These are phyloP conservation scores for Acleris holmiana DNA, from an alignment of 2,888 invertebrate genomes.

Conservation along the genomic window DNA sequence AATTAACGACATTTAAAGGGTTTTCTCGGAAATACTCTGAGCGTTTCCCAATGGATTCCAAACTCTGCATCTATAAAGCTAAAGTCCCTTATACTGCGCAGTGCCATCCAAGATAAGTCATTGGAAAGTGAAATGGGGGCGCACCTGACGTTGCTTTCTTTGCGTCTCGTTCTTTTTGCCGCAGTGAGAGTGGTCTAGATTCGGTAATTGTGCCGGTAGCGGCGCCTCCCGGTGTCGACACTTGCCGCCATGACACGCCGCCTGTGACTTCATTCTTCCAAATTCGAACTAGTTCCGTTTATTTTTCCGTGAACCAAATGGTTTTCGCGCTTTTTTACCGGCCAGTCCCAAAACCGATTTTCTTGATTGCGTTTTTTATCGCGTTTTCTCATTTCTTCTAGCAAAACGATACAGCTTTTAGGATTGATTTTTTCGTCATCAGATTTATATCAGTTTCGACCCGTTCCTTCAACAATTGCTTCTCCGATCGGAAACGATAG, in stretches of 20 bases:
- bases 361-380: slow-evolving; percentile 20
- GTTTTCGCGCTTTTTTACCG: slow-evolving; percentile 9
- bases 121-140: slow-evolving; percentile 83
- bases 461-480: slow-evolving; percentile 34
- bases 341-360: slow-evolving; percentile 21
- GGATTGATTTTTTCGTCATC: slow-evolving; percentile 25
- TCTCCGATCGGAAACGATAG: slow-evolving; percentile 29
- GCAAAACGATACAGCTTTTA: slow-evolving; percentile 29
- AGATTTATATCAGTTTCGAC: slow-evolving; percentile 33
- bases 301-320: slow-evolving; percentile 21
- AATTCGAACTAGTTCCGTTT: slow-evolving; percentile 12
- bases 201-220: slow-evolving; percentile 79
- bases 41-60: slow-evolving; percentile 40
- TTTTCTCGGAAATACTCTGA: slow-evolving; percentile 71
- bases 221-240: slow-evolving; percentile 59
- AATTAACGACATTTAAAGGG: slow-evolving; percentile 78
- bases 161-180: slow-evolving; percentile 79
- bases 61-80: slow-evolving; percentile 46
- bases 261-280: slow-evolving; percentile 31
- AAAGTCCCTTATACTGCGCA: slow-evolving; percentile 57
- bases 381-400: slow-evolving; percentile 16
- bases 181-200: slow-evolving; percentile 84
- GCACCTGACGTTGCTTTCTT: slow-evolving; percentile 83
- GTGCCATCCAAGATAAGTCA: slow-evolving; percentile 63
- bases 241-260: slow-evolving; percentile 22